Evolutionary conservation across 1,140 invertebrate species (phyloP).

Genomic region (Drosophila albomicans): DNA sequence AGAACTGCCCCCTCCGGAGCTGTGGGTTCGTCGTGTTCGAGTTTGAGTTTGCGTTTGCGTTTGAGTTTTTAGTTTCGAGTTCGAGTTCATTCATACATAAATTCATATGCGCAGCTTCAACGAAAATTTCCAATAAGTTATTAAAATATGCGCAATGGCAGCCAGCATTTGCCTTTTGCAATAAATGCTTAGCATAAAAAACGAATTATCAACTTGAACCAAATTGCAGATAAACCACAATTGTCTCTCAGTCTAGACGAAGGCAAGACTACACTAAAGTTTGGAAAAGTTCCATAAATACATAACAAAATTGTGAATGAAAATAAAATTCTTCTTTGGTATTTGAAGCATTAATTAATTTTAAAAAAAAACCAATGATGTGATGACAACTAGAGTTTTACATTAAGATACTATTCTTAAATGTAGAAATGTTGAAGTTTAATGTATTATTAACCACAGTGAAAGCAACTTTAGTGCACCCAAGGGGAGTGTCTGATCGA

Average conservation of each 20-base stretch:
- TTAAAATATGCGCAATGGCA: constrained; percentile 75
- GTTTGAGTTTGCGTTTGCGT: not conserved
- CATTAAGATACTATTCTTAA: too few relatives aligned
- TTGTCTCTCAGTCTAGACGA: not conserved
- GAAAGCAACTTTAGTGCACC: too few relatives aligned
- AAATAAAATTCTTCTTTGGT: too few relatives aligned
- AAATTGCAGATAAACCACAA: constrained; percentile 15
- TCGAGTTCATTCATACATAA: constrained; percentile 66
- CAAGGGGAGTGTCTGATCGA: too few relatives aligned
- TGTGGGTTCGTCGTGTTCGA: constrained; percentile 20
- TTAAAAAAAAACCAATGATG: too few relatives aligned
- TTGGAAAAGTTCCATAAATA: too few relatives aligned
- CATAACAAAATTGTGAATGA: too few relatives aligned
- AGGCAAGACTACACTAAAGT: not conserved
- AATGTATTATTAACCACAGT: too few relatives aligned
- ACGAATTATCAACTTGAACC: constrained; percentile 42
- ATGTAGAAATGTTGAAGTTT: too few relatives aligned
- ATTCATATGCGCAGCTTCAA: constrained; percentile 61
- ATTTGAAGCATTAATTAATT: too few relatives aligned
- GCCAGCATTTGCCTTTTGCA: constrained; percentile 47
- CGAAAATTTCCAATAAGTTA: constrained; percentile 72
- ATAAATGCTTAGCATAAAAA: constrained; percentile 58
- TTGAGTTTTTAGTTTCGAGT: not conserved
- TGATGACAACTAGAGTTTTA: too few relatives aligned
- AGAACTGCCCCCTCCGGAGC: constrained; percentile 56